phyloP scores from a whole-genome alignment of 2,888 invertebrate species.

The Steinernema scapterisci region DNA sequence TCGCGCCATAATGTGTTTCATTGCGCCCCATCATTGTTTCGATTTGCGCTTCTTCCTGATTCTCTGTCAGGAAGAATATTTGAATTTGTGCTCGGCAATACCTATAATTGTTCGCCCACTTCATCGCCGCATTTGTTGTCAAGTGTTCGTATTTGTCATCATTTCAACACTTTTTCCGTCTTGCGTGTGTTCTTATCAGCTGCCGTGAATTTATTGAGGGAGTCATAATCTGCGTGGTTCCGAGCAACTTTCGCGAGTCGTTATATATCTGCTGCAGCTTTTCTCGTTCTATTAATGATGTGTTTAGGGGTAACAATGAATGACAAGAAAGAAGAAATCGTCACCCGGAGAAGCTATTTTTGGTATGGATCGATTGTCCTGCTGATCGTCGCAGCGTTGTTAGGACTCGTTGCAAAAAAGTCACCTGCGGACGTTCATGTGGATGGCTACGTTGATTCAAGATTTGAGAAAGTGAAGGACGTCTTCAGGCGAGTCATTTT shows the following conservation, averaged over 20 bases:
- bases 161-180: too few relatives aligned
- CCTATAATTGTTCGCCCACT: too few relatives aligned
- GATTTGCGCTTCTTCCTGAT: too few relatives aligned
- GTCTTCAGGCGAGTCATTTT: too few relatives aligned
- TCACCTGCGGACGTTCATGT: conserved; percentile 31
- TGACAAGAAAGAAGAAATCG: not conserved
- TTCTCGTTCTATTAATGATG: not conserved
- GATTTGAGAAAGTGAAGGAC: conserved; percentile 35
- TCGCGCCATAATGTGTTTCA: too few relatives aligned
- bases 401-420: not conserved
- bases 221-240: not conserved
- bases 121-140: too few relatives aligned
- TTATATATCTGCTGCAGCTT: not conserved
- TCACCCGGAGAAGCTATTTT: not conserved
- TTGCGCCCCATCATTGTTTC: too few relatives aligned
- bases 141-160: too few relatives aligned
- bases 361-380: not conserved
- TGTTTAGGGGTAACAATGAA: not conserved
- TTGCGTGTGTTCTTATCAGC: too few relatives aligned
- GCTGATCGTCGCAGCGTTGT: not conserved
- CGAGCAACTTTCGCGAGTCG: not conserved
- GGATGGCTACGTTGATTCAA: conserved; percentile 36
- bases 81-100: too few relatives aligned
- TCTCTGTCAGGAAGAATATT: too few relatives aligned
- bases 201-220: not conserved